Conservation (phyloP, 2,113 vertebrate genomes). For the Pristiophorus japonicus region DNA sequence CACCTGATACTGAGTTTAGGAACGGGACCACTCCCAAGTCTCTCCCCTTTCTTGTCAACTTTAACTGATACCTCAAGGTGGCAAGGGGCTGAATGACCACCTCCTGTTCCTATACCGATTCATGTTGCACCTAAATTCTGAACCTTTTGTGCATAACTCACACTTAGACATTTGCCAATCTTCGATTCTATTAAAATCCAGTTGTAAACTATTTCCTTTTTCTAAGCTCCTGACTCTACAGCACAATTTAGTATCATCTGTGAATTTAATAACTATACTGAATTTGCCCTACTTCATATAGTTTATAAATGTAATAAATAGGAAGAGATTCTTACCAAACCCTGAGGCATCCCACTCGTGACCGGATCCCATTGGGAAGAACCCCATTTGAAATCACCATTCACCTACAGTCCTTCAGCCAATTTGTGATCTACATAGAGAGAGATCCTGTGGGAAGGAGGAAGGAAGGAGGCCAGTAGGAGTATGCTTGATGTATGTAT, state of each 20-base stretch:
- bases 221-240: not conserved
- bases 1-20: not conserved
- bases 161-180: not conserved
- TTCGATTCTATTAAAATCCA: not conserved
- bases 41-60: not conserved
- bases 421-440: no score
- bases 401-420: no score
- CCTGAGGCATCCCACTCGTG: no score
- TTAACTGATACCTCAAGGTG: not conserved
- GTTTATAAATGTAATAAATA: no score
- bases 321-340: no score
- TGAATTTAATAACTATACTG: not conserved
- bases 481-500: no score
- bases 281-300: not conserved
- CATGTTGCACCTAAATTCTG: not conserved
- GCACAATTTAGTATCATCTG: not conserved
- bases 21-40: not conserved
- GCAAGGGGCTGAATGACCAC: no score
- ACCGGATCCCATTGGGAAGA: no score
- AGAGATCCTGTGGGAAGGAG: no score
- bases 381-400: no score
- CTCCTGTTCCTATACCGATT: not conserved
- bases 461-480: no score
- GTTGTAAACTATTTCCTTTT: not conserved
- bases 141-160: not conserved